A percentile compares a stretch with the other conserved stretches of the same genome.
Conservation (phyloP, 2,797 vertebrate genomes). For the Babyrousa celebensis region DNA sequence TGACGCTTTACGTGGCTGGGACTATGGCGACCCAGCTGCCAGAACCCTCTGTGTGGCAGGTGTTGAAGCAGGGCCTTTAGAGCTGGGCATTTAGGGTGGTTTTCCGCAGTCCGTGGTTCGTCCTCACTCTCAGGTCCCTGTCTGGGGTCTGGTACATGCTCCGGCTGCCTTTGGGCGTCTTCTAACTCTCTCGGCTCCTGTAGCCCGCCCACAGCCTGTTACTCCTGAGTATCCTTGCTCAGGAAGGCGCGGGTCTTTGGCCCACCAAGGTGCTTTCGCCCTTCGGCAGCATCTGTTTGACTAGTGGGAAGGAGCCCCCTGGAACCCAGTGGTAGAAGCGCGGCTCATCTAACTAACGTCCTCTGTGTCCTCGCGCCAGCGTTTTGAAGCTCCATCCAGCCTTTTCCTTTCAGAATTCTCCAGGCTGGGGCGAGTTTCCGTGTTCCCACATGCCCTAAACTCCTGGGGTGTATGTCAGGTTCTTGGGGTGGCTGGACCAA, state of each 20-base stretch:
- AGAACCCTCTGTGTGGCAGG: neutral
- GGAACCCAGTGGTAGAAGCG: neutral
- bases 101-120: neutral
- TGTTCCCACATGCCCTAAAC: neutral
- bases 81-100: neutral
- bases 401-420: slow-evolving; percentile 13
- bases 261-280: neutral
- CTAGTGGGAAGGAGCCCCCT: neutral
- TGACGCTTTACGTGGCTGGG: neutral
- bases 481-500: slow-evolving; percentile 22
- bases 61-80: neutral
- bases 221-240: neutral
- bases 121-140: neutral
- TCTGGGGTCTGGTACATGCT: neutral
- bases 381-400: neutral
- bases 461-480: neutral
- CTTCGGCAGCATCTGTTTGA: neutral
- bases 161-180: neutral
- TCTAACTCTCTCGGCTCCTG: neutral
- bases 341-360: neutral
- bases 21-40: neutral
- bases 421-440: neutral
- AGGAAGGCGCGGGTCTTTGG: neutral
- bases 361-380: neutral
- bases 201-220: neutral